These are phyloP conservation scores for Heliocidaris erythrogramma DNA, from an alignment of 35 echinoderm and acorn worm species.

Conservation along the genomic window DNA sequence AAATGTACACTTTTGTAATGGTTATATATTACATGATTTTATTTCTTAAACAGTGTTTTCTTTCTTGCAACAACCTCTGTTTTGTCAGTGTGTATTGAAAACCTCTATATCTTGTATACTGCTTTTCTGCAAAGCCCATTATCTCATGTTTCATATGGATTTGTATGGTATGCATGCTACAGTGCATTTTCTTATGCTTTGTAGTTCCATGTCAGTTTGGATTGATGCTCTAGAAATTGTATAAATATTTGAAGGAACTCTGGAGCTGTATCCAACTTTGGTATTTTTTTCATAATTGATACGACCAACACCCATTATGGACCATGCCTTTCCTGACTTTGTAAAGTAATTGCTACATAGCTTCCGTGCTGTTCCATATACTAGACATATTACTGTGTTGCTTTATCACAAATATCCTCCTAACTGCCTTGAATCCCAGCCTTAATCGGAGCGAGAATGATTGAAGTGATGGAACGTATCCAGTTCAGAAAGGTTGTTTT, in stretches of 20 bases:
- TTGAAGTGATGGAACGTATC: background rate
- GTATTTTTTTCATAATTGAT: background rate
- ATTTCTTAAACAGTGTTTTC: background rate
- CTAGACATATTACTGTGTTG: too few species aligned
- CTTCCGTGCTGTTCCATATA: too few species aligned
- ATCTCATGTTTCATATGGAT: background rate
- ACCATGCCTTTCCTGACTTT: background rate
- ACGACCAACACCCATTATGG: background rate
- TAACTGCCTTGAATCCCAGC: background rate
- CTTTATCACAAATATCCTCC: background rate
- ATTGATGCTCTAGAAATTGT: background rate
- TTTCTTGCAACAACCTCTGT: background rate
- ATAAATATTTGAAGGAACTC: background rate
- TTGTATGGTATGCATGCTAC: constrained; percentile 1
- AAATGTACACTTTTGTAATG: background rate
- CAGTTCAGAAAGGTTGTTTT: background rate
- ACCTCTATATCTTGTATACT: background rate
- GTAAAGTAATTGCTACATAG: background rate
- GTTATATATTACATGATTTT: background rate
- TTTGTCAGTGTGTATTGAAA: background rate
- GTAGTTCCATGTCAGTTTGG: background rate
- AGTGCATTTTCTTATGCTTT: background rate
- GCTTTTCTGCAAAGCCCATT: background rate
- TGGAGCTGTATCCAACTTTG: background rate
- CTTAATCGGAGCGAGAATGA: background rate